Evolutionary conservation across 2,888 invertebrate genomes (phyloP), one percentile per base, ranked within the genome.

Genomic region (Scrobipalpa atriplicella): DNA sequence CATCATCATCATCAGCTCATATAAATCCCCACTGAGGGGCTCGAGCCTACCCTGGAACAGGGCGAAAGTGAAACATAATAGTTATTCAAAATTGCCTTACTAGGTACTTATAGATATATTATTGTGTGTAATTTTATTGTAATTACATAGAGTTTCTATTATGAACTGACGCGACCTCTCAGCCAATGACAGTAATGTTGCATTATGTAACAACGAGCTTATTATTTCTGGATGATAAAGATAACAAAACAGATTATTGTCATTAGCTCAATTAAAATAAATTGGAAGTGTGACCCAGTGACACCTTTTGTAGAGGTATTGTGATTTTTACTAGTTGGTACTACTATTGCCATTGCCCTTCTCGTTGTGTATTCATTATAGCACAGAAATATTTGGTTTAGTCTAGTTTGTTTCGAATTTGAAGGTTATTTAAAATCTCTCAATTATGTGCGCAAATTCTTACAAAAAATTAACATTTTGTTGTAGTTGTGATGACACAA

Each of bases 211-310:
- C 11, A 29, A 10, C 21, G 11, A 56, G 13, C 21, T 21, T 56
- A 56, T 56, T 11, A 56, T 56, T 52, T 29, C 6, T 5, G 13
- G 29, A 56, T 47, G n/a, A 47, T 21, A 10, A 1, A 43, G 11
- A 13, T 47, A 47, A 21, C 5, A 13, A 56, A 56, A 56, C 29
- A 54, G 52, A 67, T 64, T 64, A 29, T 21, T n/a, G 29, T 41
- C 19, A 64, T 66, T 65, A 60, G 47, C 51, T 43, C 52, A 11
- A 62, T 39, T 66, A 52, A 11, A n/a, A 60, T 65, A 54, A 52
- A 62, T 11, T 43, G 65, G 67, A 67, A 39, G 52, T 38, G 56
- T 56, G 67, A 65, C 67, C 67, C 18, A 65, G 43, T 67, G 56
- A 67, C 67, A 67, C 43, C 52, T 43, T 51, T 67, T 66, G 18